These are phyloP conservation scores for Antechinus flavipes DNA, from an alignment of 2,113 vertebrate genomes.

Conservation along the genomic window DNA sequence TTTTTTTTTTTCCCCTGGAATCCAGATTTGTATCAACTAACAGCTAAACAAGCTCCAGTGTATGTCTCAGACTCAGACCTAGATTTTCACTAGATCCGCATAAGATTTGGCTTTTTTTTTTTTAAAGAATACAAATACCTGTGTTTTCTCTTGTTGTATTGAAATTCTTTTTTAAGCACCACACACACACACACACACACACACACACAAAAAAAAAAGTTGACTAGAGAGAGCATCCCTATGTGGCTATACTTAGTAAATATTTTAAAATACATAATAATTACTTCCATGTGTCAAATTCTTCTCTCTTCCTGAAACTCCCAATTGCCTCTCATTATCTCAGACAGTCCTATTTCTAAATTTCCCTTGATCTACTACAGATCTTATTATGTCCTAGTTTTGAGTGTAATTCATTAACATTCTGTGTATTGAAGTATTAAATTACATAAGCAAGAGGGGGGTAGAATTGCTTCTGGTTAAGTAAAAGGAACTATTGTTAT, in stretches of 20 bases:
- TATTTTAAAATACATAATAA: conserved; percentile 82
- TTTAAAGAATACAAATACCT: conserved; percentile 53
- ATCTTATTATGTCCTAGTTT: conserved; percentile 82
- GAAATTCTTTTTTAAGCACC: conserved; percentile 51
- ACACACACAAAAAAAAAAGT: conserved; percentile 25
- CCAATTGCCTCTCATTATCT: conserved; percentile 81
- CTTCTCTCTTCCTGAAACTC: conserved; percentile 69
- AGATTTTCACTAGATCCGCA: conserved; percentile 70
- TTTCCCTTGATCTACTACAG: conserved; percentile 79
- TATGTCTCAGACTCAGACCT: conserved; percentile 57
- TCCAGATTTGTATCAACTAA: conserved; percentile 59
- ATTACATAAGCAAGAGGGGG: conserved; percentile 73
- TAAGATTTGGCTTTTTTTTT: conserved; percentile 35
- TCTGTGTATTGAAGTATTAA: conserved; percentile 75
- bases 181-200: neutral
- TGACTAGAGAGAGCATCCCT: conserved; percentile 56
- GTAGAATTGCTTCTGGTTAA: conserved; percentile 65
- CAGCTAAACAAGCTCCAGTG: conserved; percentile 66
- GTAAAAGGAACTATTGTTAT: conserved; percentile 58
- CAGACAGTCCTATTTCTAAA: conserved; percentile 78
- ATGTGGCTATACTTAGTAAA: conserved; percentile 68
- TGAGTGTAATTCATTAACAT: conserved; percentile 80
- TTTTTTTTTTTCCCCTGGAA: conserved; percentile 66
- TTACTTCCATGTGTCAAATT: conserved; percentile 79
- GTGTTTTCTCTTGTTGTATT: conserved; percentile 60